Conservation (phyloP, 2,113 vertebrate species). For the Oenanthe melanoleuca region DNA sequence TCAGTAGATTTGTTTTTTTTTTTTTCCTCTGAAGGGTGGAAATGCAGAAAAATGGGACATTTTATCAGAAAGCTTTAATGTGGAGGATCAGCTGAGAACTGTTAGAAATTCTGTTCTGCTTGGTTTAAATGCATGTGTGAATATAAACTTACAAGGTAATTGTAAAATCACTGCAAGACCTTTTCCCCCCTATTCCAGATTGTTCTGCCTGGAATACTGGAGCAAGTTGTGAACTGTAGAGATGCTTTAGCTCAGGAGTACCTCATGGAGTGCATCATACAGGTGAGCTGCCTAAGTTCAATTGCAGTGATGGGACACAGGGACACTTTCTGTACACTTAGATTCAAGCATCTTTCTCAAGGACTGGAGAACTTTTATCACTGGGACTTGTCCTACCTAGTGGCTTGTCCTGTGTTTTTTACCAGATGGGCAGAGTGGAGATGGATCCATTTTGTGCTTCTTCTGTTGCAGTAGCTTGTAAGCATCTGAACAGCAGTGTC, state of each 20-base stretch:
- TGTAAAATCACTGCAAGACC: not conserved
- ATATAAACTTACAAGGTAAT: not conserved
- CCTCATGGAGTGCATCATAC: slow-evolving; percentile 99
- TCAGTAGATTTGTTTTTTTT: not conserved
- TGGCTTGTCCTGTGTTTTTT: not conserved
- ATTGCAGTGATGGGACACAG: not conserved
- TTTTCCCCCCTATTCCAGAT: slow-evolving; percentile 72
- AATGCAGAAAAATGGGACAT: not conserved
- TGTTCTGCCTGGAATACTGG: slow-evolving; percentile 92
- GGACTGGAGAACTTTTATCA: not conserved
- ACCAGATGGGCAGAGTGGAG: not conserved
- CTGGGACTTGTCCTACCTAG: not conserved
- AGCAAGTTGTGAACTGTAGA: slow-evolving; percentile 98
- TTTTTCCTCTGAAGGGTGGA: not conserved
- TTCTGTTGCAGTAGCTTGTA: not conserved
- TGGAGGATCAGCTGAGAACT: not conserved
- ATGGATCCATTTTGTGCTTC: not conserved
- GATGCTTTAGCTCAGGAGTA: slow-evolving; percentile 98
- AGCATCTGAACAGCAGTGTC: not conserved
- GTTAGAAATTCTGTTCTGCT: not conserved
- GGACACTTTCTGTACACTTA: not conserved
- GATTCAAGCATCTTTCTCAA: not conserved
- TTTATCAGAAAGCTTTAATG: not conserved
- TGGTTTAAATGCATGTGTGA: not conserved
- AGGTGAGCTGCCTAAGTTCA: slow-evolving; percentile 77